Evolutionary conservation across 2,113 vertebrate species (phyloP), one percentile per base, ranked within the genome.

Genomic region (cat (Felis catus)): DNA sequence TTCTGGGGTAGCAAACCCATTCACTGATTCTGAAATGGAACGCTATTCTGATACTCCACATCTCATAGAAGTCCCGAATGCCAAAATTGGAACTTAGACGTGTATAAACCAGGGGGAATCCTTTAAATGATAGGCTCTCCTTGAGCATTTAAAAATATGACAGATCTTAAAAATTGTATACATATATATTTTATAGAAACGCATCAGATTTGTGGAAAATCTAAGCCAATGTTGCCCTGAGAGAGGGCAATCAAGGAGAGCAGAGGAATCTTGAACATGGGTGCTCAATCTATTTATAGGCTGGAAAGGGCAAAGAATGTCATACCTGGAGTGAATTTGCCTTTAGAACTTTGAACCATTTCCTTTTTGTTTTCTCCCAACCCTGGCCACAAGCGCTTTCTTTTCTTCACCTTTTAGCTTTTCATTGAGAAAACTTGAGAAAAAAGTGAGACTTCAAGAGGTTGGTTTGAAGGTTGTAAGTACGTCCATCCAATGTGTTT

Each of bases 351-450:
- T 19, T 23, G 63, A 66, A 74, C n/a, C 18, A 14, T 51, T 91
- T 70, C 12, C 4, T 81, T 95, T 65, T 58, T 70, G 25, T 68
- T 88, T 79, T 48, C 63, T 63, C 27, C 65, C 48, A 53, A 21
- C 12, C 16, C 39, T 95, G 55, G 19, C 29, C 21, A 21, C 15
- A 61, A 61, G 21, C 31, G 14, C 13, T 15, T 58, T 36, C 10
- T 33, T 45, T 36, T 33, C 33, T 41, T 88, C 68, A 33, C 29
- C n/a, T 84, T 74, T 31, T 36, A 48, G 41, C 8, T 68, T 68
- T 63, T 48, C 36, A 15, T 29, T 91, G 86, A 94, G 91, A 94
- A 89, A 91, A 84, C n/a, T 21, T 55, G 41, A 70, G 18, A 93
- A 71, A 95, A n/a, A 71, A 36, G 3, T 27, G 33, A 5, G 13